These are phyloP conservation scores for Asarcornis scutulata DNA, from an alignment of 2,113 vertebrate species.

Conservation along the genomic window DNA sequence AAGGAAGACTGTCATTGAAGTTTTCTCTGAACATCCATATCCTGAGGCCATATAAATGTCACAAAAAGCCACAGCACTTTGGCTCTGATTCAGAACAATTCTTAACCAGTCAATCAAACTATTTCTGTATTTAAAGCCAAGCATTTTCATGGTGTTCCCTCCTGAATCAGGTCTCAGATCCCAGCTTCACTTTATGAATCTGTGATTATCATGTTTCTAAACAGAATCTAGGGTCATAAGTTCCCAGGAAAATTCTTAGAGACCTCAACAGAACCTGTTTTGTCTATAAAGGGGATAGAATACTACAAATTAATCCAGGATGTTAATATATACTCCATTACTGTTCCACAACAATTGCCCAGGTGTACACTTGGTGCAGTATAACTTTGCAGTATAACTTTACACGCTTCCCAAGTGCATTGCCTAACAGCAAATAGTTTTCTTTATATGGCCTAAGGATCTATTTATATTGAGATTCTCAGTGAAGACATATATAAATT, in stretches of 20 bases:
- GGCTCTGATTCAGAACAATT: slow-evolving; percentile 17
- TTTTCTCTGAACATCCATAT: slow-evolving; percentile 34
- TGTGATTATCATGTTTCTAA: background rate
- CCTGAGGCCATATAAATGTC: slow-evolving; percentile 32
- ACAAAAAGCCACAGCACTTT: slow-evolving; percentile 8
- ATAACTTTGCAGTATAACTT: background rate
- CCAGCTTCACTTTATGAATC: background rate
- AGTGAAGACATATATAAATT: background rate
- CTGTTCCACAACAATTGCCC: background rate
- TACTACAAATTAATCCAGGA: background rate
- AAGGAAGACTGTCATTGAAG: background rate
- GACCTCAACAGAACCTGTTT: background rate
- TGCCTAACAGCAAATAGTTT: background rate
- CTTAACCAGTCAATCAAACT: slow-evolving; percentile 20
- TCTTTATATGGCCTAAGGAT: background rate
- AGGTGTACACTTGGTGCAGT: background rate
- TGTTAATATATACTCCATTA: background rate
- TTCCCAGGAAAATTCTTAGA: background rate
- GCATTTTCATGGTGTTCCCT: background rate
- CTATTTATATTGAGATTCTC: background rate
- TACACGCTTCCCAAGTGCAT: background rate
- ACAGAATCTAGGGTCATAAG: background rate
- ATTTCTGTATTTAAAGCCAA: background rate
- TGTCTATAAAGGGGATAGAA: background rate
- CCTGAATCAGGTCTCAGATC: background rate